phyloP scores from a whole-genome alignment of 2,888 invertebrate species.

The Papilio elwesi region DNA sequence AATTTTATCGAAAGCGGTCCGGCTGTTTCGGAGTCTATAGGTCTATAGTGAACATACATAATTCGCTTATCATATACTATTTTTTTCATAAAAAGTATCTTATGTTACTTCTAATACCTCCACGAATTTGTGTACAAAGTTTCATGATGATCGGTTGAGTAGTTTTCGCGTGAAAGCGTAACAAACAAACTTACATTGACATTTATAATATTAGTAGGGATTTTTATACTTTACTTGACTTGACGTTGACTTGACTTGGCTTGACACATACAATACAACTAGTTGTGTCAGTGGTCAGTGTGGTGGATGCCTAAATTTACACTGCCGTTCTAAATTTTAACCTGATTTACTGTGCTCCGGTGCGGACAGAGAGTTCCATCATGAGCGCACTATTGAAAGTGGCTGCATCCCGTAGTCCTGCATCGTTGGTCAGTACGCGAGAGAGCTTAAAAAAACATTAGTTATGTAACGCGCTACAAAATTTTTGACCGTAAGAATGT shows the following conservation, averaged over 20 bases:
- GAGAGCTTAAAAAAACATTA: conserved; percentile 49
- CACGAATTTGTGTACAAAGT: too few species aligned
- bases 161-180: too few species aligned
- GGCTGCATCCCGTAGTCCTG: conserved; percentile 72
- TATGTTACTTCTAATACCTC: too few species aligned
- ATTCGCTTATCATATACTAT: too few species aligned
- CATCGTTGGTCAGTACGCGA: conserved; percentile 67
- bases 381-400: conserved; percentile 82
- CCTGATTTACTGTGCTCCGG: conserved; percentile 46
- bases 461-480: conserved; percentile 71
- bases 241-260: too few species aligned
- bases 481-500: conserved; percentile 49
- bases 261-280: not conserved
- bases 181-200: too few species aligned
- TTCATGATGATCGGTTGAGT: too few species aligned
- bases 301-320: conserved; percentile 44
- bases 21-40: too few species aligned
- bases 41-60: too few species aligned
- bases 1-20: too few species aligned
- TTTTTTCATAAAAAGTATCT: too few species aligned
- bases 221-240: too few species aligned
- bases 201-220: not conserved
- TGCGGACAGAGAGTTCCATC: conserved; percentile 84
- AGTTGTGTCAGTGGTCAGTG: conserved; percentile 2
- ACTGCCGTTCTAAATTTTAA: conserved; percentile 44